Evolutionary conservation across 2,797 vertebrate species (phyloP).

Genomic region (Pipistrellus kuhlii): DNA sequence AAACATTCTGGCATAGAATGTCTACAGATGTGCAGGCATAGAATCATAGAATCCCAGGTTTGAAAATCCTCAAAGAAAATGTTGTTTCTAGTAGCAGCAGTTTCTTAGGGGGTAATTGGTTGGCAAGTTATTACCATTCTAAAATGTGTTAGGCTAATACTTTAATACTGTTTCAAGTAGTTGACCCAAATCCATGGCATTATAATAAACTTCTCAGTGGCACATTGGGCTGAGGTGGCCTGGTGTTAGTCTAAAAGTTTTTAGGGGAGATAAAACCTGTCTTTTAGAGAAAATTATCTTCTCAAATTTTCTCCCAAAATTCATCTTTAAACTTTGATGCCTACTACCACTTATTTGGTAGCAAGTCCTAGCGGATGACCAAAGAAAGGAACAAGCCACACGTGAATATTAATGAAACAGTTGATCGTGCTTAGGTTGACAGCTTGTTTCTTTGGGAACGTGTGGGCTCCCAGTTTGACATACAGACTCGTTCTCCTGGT

Average conservation of each 20-base stretch:
- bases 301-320: not conserved
- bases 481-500: slow-evolving; percentile 44
- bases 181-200: not conserved
- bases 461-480: slow-evolving; percentile 40
- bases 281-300: slow-evolving; percentile 34
- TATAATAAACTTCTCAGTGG: not conserved
- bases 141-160: not conserved
- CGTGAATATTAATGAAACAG: slow-evolving; percentile 71
- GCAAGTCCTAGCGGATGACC: slow-evolving; percentile 47
- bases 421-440: slow-evolving; percentile 69
- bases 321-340: slow-evolving; percentile 54
- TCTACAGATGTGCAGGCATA: not conserved
- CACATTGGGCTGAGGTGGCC: not conserved
- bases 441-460: slow-evolving; percentile 68
- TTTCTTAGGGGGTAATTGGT: not conserved
- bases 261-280: not conserved
- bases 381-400: slow-evolving; percentile 67
- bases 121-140: not conserved
- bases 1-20: not conserved
- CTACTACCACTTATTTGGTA: slow-evolving; percentile 40
- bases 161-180: not conserved
- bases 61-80: slow-evolving; percentile 1
- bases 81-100: not conserved
- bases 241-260: not conserved
- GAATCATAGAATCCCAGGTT: not conserved